Base-by-base conservation (phyloP, 2,888 invertebrate genomes). In the Helobdella robusta region DNA sequence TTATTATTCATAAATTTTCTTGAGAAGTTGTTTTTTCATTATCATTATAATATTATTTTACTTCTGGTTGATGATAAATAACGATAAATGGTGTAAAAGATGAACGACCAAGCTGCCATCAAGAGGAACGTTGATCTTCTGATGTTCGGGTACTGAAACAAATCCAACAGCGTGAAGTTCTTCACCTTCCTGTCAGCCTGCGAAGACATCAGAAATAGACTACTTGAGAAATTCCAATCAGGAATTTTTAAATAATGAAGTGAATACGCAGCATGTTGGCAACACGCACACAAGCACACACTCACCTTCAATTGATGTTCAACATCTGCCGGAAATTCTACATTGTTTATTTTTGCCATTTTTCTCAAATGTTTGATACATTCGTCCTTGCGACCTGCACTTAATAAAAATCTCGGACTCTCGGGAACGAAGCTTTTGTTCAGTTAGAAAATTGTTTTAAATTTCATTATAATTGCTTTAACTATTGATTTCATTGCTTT, bases 71-170 rank as follows among this genome's bases (percentile, higher is more conserved):
- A n/a, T 40, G n/a, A n/a, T 40, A n/a, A 40, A n/a, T 40, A 40
- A 56, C 28, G n/a, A n/a, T 28, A 18, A 11, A 30, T 1, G 30
- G 20, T 8, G n/a, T 35, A 2, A 23, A 36, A 40, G 25, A 23
- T 1, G 20, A 28, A 23, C 52, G 6, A 52, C 63, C 63, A 63
- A 4, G 54, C 25, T 32, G 25, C 32, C 15, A 50, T 15, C 35
- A 63, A 28, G 34, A 63, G 50, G n/a, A 48, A 63, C 15, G 63
- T 63, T 15, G 63, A 52, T 44, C 63, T 32, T 34, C 63, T 20
- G 34, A 63, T 63, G 32, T 63, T 48, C 36, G 8, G 28, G 28
- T 56, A 56, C 28, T 56, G 28, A 30, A 28, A 56, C 5, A 56
- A 32, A 32, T 56, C 56, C 30, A 56, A 23, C 6, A 56, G 11